These are phyloP conservation scores for Gymnobelideus leadbeateri DNA, from an alignment of 2,113 vertebrate species.

Conservation along the genomic window DNA sequence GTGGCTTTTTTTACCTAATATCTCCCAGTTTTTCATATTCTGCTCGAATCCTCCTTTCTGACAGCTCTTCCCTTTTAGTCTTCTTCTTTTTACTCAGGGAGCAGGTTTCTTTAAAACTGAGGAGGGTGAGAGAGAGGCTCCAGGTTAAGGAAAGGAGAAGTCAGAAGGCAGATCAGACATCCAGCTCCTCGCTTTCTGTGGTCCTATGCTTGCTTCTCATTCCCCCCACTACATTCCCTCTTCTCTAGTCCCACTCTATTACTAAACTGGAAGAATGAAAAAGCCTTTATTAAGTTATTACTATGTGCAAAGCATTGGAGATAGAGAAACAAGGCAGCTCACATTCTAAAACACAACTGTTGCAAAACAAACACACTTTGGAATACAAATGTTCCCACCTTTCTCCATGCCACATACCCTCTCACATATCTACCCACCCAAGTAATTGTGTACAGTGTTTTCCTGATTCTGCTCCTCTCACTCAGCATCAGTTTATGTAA, in stretches of 20 bases:
- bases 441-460: background rate
- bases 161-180: background rate
- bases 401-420: background rate
- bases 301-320: background rate
- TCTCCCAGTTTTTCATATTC: constrained; percentile 95
- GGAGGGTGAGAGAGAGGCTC: constrained; percentile 27
- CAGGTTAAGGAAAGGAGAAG: background rate
- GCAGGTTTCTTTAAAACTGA: constrained; percentile 97
- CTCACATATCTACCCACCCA: background rate
- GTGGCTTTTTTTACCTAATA: constrained; percentile 87
- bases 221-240: background rate
- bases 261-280: background rate
- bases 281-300: background rate
- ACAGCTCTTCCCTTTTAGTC: constrained; percentile 93
- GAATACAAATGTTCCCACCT: background rate
- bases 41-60: constrained; percentile 95
- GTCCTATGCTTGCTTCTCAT: background rate
- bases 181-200: background rate
- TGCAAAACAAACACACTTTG: no score
- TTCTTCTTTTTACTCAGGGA: constrained; percentile 98
- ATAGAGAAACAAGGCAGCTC: background rate
- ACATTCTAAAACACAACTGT: background rate
- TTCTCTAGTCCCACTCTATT: background rate
- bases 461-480: background rate
- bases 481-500: background rate